Base-by-base conservation (phyloP, 64 coral and sea anemone species). In the Pachyseris speciosa region DNA sequence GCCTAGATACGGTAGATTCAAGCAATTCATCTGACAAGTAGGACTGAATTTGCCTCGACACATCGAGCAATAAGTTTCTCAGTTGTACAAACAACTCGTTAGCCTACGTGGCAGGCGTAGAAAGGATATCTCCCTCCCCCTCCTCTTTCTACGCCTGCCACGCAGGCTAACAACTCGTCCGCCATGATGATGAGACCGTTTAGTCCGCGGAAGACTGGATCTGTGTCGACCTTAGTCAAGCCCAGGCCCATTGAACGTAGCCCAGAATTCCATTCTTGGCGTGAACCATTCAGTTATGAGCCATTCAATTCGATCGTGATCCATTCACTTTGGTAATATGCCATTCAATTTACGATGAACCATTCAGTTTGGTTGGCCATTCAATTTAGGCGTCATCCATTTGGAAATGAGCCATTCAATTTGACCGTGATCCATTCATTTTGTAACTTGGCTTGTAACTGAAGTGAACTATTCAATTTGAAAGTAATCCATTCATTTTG, bases 1-100 rank as follows among this genome's bases (percentile, higher is more conserved):
- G 81, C 68, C 90, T 65, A 85, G 17, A 92, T 51, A 92, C 69
- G 31, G 83, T 67, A 44, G 31, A 13, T 10, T 92, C 90, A 24
- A 92, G 59, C 73, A 85, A 36, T 76, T 92, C 69, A 30, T 92
- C 53, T 3, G 80, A 60, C 37, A 64, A 55, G 50, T 83, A 17
- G 20, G 38, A 79, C 22, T 91, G 39, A 39, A 73, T 37, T 27
- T 51, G 89, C 75, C 89, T 67, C 13, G 89, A 69, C 41, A 91
- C 25, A 80, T 91, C 77, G 47, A 72, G 64, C 49, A 91, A 71
- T 32, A 25, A 30, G 81, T 41, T 34, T 28, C 76, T 43, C 26
- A 91, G 64, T 44, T 63, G 51, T 57, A 29, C 49, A 29, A 52
- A 24, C 69, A 88, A 87, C 31, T 87, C 69, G 51, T 77, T 51